A percentile compares a stretch with the other conserved stretches of the same genome.
These are phyloP conservation scores for Drosophila micromelanica DNA, from an alignment of 1,140 invertebrate species.

Conservation along the genomic window DNA sequence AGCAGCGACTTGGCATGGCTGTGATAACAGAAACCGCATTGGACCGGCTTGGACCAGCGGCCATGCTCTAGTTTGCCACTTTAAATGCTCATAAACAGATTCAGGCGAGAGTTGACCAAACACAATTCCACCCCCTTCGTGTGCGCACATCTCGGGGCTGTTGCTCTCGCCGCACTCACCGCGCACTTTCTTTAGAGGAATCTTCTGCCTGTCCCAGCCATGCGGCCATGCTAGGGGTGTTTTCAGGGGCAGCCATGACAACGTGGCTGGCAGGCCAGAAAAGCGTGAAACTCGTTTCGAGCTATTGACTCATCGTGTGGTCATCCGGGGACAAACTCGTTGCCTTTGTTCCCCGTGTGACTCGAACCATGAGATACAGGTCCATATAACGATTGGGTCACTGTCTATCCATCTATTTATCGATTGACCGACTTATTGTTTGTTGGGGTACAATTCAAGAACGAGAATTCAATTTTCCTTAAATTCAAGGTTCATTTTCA, in stretches of 20 bases:
- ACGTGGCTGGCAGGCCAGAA: not conserved
- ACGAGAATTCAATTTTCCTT: constrained; percentile 40
- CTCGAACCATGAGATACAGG: constrained; percentile 10
- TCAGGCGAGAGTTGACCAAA: constrained; percentile 50
- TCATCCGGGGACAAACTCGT: constrained; percentile 48
- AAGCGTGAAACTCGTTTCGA: constrained; percentile 27
- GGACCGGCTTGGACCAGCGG: constrained; percentile 30
- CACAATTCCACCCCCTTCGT: constrained; percentile 53
- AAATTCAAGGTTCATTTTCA: constrained; percentile 7
- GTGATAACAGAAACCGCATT: constrained; percentile 68
- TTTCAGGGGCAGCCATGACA: constrained; percentile 2
- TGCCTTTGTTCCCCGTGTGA: constrained; percentile 40
- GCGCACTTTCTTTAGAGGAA: constrained; percentile 18
- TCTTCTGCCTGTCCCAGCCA: constrained; percentile 24
- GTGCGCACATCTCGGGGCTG: constrained; percentile 32
- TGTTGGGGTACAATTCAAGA: constrained; percentile 38
- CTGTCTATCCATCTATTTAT: constrained; percentile 52
- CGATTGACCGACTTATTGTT: constrained; percentile 67
- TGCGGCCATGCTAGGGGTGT: constrained; percentile 10
- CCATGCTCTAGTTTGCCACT: constrained; percentile 53
- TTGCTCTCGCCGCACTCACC: constrained; percentile 33
- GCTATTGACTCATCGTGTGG: constrained; percentile 59
- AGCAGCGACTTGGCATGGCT: constrained; percentile 55
- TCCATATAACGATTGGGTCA: constrained; percentile 48
- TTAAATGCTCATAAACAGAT: constrained; percentile 62